Percentiles rank a stretch among this genome's conserved stretches.
These are phyloP conservation scores for Tenthredo distinguenda DNA, from an alignment of 2,888 invertebrate species.

Conservation along the genomic window DNA sequence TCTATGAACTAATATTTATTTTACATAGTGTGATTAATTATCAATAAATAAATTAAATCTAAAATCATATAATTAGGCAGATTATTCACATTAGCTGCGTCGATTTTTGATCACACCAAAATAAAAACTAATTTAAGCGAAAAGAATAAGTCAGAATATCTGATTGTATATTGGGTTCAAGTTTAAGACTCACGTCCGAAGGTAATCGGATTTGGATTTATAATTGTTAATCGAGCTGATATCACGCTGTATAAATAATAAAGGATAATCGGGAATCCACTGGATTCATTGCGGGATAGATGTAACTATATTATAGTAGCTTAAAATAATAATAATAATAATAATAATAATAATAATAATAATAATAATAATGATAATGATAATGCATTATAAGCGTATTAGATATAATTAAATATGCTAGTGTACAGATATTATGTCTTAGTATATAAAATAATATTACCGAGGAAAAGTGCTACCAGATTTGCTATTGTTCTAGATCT, in stretches of 20 bases:
- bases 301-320: conserved; percentile 27
- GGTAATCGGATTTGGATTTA: neutral
- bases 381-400: neutral
- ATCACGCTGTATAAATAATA: conserved; percentile 32
- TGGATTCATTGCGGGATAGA: conserved; percentile 3
- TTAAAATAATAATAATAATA: conserved; percentile 13
- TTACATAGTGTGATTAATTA: neutral
- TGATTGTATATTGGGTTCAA: conserved; percentile 22
- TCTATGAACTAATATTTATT: conserved; percentile 35
- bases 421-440: conserved; percentile 19
- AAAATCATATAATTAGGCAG: conserved; percentile 15
- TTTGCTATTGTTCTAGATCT: conserved; percentile 18
- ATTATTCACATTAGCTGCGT: conserved; percentile 13
- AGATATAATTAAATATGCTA: neutral
- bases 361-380: neutral
- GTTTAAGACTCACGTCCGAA: neutral
- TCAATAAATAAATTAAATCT: neutral
- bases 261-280: conserved; percentile 6
- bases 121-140: conserved; percentile 24
- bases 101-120: conserved; percentile 33
- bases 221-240: conserved; percentile 20
- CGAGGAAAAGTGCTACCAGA: neutral
- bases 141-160: neutral
- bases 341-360: no score
- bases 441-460: conserved; percentile 18